Evolutionary conservation across 2,797 vertebrate genomes (phyloP), one percentile per base, ranked within the genome.

Genomic region (Macrochelys suwanniensis): DNA sequence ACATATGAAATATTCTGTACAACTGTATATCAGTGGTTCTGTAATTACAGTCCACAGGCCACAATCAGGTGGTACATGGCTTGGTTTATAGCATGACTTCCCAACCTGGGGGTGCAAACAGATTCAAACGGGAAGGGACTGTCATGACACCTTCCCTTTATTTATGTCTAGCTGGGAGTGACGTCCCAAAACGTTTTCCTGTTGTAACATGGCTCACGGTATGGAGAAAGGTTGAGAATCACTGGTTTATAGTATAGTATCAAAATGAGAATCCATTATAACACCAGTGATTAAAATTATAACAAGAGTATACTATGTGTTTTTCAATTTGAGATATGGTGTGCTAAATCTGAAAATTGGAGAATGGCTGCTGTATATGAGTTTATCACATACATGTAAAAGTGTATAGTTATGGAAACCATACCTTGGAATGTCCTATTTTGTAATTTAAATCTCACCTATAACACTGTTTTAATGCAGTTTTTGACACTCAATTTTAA

Each of bases 341-440:
- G 33, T 51, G 28, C n/a, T 59, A 65, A 68, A 83, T 79, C 25
- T 47, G n/a, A 51, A 81, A 47, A 50, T 51, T 7, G 7, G 65
- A n/a, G 21, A 54, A 56, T 15, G 21, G 47, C 49, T 96, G 86
- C 0, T 53, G 94, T 93, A 68, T 79, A 85, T 51, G 91, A 94
- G 93, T 97, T 95, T 91, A 54, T 83, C 93, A 92, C 91, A 71
- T 93, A 50, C 90, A 88, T 3, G n/a, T 51, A 19, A 92, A 47
- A 76, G 89, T 84, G 26, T 1, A 2, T 37, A 94, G 59, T 95
- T 92, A 92, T 0, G 1, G 92, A 90, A 85, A 91, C 86, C 89
- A 88, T 80, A 92, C 89, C 82, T 95, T 92, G 87, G 87, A 95
- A 92, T 90, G 77, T 11, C 0, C 77, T 59, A 10, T 53, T 84